Evolutionary conservation across 2,797 vertebrate genomes (phyloP), one percentile per base, ranked within the genome.

Genomic region (Lerista edwardsae): DNA sequence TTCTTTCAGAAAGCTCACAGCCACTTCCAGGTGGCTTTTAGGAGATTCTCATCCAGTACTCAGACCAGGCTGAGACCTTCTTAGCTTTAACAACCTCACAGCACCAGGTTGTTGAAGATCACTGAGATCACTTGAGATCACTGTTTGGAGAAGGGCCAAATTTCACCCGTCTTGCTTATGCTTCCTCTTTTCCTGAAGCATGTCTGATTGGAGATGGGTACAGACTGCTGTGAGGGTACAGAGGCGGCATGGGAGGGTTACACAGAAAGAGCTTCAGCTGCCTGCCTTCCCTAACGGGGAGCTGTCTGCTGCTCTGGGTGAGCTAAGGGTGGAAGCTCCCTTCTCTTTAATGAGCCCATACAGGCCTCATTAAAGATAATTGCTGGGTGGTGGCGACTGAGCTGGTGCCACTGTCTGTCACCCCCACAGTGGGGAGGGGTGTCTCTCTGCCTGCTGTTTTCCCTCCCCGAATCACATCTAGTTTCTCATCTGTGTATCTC

Each of bases 371-470:
- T 75, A 79, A 85, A 84, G 41, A 51, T 84, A 89, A 82, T 83
- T 84, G 85, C 69, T 79, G 85, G 83, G 84, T 79, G 88, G 73
- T 62, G 59, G 6, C 59, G 67, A 73, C 21, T 75, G 80, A 82
- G 44, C 10, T 74, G 51, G 59, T 44, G 23, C 12, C 39, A 4
- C 41, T 21, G 57, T 73, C 39, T 79, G 5, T 41, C 34, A 74
- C 39, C n/a, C 73, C 68, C 51, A 80, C 83, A 51, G 21, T 31
- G 25, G 34, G 59, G 74, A 84, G 44, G 51, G 61, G 12, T 76
- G 57, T 25, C 17, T 78, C 2, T 31, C 29, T 39, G 1, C 29
- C 61, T 34, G n/a, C 12, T 27, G 34, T 59, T 61, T 59, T 55
- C 57, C 4, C 10, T 25, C 69, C 6, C 25, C 25, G 6, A 14